Base-by-base conservation (phyloP, 2,888 invertebrate species). In the Leptodirus hochenwartii region DNA sequence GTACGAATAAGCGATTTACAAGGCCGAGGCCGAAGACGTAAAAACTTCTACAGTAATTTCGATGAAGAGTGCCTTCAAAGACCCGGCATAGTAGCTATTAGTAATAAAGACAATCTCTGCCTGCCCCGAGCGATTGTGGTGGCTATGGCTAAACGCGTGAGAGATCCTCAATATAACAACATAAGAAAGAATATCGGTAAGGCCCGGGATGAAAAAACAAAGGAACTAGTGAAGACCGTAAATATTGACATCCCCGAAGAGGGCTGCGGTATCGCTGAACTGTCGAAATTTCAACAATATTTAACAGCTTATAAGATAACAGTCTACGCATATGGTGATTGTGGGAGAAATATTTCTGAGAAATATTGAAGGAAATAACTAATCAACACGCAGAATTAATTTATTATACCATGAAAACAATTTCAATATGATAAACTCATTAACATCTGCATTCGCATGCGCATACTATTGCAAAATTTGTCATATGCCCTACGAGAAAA, bases 401-500 rank as follows among this genome's bases (percentile, higher is more conserved):
- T 31, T 44, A 10, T 13, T 44, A 1, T 37, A 36, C 29, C 34
- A 39, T 22, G 17, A 42, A 4, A 27, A 32, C 4, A 43, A 39
- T 29, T 41, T 33, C 24, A 42, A 43, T 27, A 40, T 43, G 3
- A 40, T 42, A 39, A n/a, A 32, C 2, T 39, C 39, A 17, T 27
- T 42, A 8, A 43, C 43, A 4, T 37, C 41, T 5, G 39, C 39
- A 5, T 43, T 44, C 25, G 33, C 33, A 5, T 37, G 37, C 20
- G 17, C 5, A 2, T 46, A 44, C 34, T 43, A 32, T 27, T 46
- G 44, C 29, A 39, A 41, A 27, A 15, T 22, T 15, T 43, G 43
- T 31, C 34, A 41, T 25, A 28, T 34, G 8, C 37, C 40, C 2
- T 43, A 35, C 27, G 22, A 41, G 11, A 5, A 27, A 4, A 38